Evolutionary conservation across 2,113 vertebrate species (phyloP), one percentile per base, ranked within the genome.

Genomic region (Cryptoleucopteryx plumbea): DNA sequence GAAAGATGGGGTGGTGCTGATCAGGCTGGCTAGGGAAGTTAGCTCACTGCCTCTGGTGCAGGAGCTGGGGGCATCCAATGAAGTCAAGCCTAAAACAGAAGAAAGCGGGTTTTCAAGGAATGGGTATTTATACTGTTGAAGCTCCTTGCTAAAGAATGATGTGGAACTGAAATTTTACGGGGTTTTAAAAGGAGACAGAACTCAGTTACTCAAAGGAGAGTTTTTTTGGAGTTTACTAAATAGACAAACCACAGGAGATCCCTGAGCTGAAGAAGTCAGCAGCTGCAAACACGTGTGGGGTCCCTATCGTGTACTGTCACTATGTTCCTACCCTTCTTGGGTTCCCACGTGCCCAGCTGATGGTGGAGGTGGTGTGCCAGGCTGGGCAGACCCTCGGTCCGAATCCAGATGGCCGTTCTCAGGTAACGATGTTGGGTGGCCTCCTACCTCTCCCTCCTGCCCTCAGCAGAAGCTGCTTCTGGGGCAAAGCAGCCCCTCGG

Each of bases 281-380:
- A 25, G 48, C 67, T 2, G 1, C 23, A 23, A 14, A 22, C 27
- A 23, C 40, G 0, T 1, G 11, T 14, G 15, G 29, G 38, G 34
- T 53, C 32, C 13, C 26, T 14, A 3, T 16, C 32, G 0, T 13
- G 26, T 36, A 11, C 38, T 36, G 21, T 53, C 10, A 3, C 47
- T 21, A 0, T 11, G 29, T 34, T 7, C 48, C 40, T 38, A 1
- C 36, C 23, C 36, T 6, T n/a, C 62, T 43, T 16, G 62, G 16
- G 62, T 34, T 77, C 52, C 50, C 62, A 4, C 0, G 6, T 31
- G 42, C 52, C 52, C 25, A 22, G 2, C 29, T 22, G 83, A 18
- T 29, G 71, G n/a, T 58, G 52, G 71, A 12, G 42, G 6, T 15
- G n/a, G 21, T 2, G 27, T 16, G 29, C 61, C 6, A 8, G 65